phyloP scores from a whole-genome alignment of 2,113 vertebrate species.

The Gasterosteus aculeatus region DNA sequence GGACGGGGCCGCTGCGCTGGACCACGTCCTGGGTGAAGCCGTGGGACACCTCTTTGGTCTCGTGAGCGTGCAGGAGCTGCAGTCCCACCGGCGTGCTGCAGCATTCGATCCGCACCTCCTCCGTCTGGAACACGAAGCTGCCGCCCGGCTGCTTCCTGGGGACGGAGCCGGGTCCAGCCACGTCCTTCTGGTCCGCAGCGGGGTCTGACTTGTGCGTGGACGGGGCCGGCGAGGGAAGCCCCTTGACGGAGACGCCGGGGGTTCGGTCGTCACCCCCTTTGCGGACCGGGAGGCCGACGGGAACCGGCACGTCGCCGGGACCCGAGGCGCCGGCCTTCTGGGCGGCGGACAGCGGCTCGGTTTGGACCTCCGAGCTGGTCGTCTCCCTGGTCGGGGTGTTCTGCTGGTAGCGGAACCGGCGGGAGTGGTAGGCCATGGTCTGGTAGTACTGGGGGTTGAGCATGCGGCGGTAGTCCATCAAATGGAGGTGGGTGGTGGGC shows the following conservation, averaged over 20 bases:
- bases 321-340: constrained; percentile 17
- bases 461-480: constrained; percentile 81
- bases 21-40: constrained; percentile 63
- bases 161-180: background rate
- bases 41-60: constrained; percentile 66
- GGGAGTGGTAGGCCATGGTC: constrained; percentile 79
- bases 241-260: background rate
- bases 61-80: constrained; percentile 62
- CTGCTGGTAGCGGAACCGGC: constrained; percentile 78
- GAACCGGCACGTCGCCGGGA: background rate
- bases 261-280: background rate
- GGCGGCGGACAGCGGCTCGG: constrained; percentile 60
- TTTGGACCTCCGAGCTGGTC: constrained; percentile 80
- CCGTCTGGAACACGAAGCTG: constrained; percentile 76
- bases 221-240: background rate
- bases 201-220: constrained; percentile 19
- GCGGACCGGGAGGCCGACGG: background rate
- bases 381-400: constrained; percentile 52
- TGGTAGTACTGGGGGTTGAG: constrained; percentile 78
- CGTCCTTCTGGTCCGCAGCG: constrained; percentile 1
- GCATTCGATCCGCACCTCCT: constrained; percentile 79
- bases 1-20: constrained; percentile 57
- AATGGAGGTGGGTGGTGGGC: constrained; percentile 77
- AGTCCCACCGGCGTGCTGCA: constrained; percentile 58
- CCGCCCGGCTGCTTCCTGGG: constrained; percentile 12